Conservation (phyloP, 2,797 vertebrate species). For the Synanceia verrucosa region DNA sequence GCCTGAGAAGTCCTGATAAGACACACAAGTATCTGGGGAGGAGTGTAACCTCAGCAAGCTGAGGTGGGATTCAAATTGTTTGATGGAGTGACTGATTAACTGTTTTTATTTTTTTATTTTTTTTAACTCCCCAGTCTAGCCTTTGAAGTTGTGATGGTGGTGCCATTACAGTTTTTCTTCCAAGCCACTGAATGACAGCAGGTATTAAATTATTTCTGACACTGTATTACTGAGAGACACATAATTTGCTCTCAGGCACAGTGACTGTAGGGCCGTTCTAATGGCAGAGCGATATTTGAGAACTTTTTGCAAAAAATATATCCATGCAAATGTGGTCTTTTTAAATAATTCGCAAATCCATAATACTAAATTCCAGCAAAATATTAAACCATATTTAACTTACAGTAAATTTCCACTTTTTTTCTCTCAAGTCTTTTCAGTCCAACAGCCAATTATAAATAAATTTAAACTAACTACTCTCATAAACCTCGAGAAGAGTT, state of each 20-base stretch:
- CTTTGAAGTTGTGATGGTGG: conserved; percentile 34
- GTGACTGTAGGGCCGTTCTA: neutral
- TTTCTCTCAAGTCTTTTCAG: neutral
- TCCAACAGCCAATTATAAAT: conserved; percentile 2
- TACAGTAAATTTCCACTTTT: neutral
- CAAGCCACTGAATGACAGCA: conserved; percentile 6
- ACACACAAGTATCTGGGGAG: conserved; percentile 55
- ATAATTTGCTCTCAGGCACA: conserved; percentile 19
- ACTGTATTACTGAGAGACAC: conserved; percentile 24
- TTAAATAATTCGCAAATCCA: neutral
- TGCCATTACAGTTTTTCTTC: conserved; percentile 30
- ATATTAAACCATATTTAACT: neutral
- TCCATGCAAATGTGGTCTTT: neutral
- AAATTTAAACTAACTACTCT: neutral
- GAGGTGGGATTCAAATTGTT: conserved; percentile 66
- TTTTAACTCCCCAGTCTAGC: conserved; percentile 17
- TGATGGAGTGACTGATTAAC: conserved; percentile 69
- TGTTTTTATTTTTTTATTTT: conserved; percentile 24
- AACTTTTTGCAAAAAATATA: neutral
- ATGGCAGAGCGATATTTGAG: neutral
- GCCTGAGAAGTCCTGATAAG: conserved; percentile 75
- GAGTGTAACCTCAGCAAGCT: conserved; percentile 56
- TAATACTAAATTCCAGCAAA: neutral
- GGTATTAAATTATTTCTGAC: conserved; percentile 37
- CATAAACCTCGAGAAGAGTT: neutral